A percentile compares a stretch with the other conserved stretches of the same genome.
Evolutionary conservation across 2,888 invertebrate species (phyloP).

Genomic region (Falcaria lacertinaria): DNA sequence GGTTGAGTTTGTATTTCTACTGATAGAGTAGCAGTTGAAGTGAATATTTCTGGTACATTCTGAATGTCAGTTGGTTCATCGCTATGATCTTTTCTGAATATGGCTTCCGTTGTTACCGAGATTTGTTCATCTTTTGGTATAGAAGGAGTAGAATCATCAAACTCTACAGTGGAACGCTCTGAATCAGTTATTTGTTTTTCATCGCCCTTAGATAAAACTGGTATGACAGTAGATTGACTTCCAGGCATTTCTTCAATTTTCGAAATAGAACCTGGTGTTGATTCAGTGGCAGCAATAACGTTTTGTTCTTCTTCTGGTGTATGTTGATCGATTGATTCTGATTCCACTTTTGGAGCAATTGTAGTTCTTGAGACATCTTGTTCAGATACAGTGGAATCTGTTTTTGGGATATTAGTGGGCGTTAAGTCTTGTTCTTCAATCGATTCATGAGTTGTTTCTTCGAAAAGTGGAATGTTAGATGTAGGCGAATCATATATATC

Average conservation of each 20-base stretch:
- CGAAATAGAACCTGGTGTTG: slow-evolving; percentile 13
- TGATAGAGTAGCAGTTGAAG: slow-evolving; percentile 13
- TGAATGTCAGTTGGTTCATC: slow-evolving; percentile 4
- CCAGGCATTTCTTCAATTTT: slow-evolving; percentile 4
- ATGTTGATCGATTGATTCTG: background rate
- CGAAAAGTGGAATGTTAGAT: slow-evolving; percentile 7
- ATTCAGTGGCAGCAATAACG: slow-evolving; percentile 11
- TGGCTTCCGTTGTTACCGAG: slow-evolving; percentile 26
- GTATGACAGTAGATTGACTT: background rate
- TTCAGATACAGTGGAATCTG: slow-evolving; percentile 19
- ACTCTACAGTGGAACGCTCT: background rate
- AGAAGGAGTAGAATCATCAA: slow-evolving; percentile 1
- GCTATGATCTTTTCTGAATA: slow-evolving; percentile 27
- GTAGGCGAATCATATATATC: background rate
- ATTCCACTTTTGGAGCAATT: background rate
- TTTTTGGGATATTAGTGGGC: slow-evolving; percentile 9
- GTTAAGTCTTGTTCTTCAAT: background rate
- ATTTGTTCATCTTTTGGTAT: slow-evolving; percentile 23
- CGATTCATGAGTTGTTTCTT: slow-evolving; percentile 8
- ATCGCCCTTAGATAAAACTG: background rate
- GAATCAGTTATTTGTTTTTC: background rate
- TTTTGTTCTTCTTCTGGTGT: slow-evolving; percentile 4
- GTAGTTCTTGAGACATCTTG: background rate
- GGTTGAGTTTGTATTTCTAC: slow-evolving; percentile 25
- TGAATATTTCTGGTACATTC: slow-evolving; percentile 12